These are phyloP conservation scores for Rhyacophila evoluta DNA, from an alignment of 2,888 invertebrate genomes.

Conservation along the genomic window DNA sequence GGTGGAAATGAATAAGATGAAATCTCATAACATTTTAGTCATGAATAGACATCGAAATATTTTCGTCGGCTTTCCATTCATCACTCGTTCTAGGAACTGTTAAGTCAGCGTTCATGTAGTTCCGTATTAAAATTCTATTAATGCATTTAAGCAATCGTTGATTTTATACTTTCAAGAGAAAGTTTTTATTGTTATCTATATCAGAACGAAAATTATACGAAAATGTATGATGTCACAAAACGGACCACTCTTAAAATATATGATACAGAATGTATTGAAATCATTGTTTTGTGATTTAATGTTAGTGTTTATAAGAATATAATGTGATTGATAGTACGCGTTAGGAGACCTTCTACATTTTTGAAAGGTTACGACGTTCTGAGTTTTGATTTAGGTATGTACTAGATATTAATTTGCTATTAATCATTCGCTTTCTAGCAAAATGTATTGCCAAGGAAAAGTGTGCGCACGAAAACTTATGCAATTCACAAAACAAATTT, in stretches of 20 bases:
- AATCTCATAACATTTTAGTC: neutral
- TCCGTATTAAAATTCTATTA: neutral
- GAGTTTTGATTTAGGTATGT: no score
- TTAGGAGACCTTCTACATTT: no score
- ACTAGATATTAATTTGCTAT: neutral
- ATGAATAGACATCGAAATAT: neutral
- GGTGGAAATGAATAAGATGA: no score
- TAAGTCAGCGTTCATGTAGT: neutral
- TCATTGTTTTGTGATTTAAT: no score
- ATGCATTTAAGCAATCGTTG: neutral
- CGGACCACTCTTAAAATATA: no score
- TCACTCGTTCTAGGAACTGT: neutral
- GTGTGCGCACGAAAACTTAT: neutral
- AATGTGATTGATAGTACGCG: no score
- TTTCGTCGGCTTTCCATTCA: neutral
- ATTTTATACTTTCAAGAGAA: neutral
- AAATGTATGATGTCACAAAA: no score
- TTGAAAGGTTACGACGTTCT: no score
- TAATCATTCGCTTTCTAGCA: neutral
- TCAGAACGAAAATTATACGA: neutral
- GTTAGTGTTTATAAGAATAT: no score
- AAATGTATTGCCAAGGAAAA: neutral
- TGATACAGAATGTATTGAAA: no score
- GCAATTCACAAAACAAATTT: neutral
- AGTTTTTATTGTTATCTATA: conserved; percentile 24